Conservation (phyloP, 1,140 invertebrate species). For the Calephelis virginiensis region DNA sequence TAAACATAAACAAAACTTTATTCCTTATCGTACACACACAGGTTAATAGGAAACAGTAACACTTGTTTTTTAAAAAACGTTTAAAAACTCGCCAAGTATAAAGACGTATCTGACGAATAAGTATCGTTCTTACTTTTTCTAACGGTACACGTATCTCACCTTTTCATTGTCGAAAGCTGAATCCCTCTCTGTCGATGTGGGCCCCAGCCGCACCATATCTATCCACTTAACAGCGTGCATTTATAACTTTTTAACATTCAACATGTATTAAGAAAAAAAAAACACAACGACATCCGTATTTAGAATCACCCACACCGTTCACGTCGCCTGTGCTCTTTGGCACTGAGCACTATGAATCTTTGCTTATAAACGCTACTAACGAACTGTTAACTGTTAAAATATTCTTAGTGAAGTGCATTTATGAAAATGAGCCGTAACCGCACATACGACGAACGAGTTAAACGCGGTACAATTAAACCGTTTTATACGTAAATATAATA, state of each 20-base stretch:
- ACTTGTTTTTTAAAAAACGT: too few relatives aligned
- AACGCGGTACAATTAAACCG: constrained; percentile 4
- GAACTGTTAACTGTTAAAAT: constrained; percentile 22
- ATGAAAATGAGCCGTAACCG: constrained; percentile 34
- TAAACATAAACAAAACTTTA: too few relatives aligned
- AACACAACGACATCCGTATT: constrained; percentile 48
- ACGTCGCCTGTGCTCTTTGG: constrained; percentile 45
- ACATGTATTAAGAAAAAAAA: constrained; percentile 30
- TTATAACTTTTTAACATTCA: constrained; percentile 42
- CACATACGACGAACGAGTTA: constrained; percentile 30
- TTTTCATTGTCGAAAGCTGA: constrained; percentile 60
- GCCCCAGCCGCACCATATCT: constrained; percentile 67
- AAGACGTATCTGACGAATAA: neutral
- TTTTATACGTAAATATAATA: constrained; percentile 24
- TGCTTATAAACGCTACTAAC: constrained; percentile 57
- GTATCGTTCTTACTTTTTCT: constrained; percentile 14
- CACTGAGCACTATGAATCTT: constrained; percentile 40
- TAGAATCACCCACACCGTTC: constrained; percentile 59
- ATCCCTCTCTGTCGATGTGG: constrained; percentile 53
- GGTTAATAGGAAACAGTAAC: too few relatives aligned
- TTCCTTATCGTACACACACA: too few relatives aligned
- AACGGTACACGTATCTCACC: constrained; percentile 56
- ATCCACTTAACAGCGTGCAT: constrained; percentile 73
- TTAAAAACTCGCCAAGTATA: neutral
- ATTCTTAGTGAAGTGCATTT: constrained; percentile 36